phyloP scores from a whole-genome alignment of 2,113 vertebrate genomes.

The Carlito syrichta region DNA sequence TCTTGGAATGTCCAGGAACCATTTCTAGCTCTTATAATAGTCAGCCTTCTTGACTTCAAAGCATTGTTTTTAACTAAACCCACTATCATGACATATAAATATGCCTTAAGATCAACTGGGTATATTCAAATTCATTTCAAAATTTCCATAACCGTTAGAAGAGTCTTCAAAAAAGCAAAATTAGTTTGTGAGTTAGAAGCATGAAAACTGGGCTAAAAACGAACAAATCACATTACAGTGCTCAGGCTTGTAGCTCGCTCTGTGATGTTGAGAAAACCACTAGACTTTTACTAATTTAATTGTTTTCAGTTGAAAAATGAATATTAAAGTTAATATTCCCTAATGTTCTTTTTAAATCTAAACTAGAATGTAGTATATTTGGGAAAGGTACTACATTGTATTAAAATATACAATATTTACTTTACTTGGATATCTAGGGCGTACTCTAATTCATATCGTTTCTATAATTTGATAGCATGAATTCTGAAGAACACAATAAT shows the following conservation, averaged over 20 bases:
- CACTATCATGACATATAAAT: neutral
- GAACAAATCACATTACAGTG: neutral
- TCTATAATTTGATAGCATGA: neutral
- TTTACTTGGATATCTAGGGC: neutral
- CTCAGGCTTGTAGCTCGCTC: neutral
- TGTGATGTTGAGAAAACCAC: neutral
- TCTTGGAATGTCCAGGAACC: neutral
- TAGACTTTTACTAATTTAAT: neutral
- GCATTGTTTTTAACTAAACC: neutral
- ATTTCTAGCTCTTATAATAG: neutral
- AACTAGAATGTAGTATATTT: neutral
- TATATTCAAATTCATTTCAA: neutral
- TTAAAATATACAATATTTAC: neutral
- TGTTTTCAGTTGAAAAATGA: slow-evolving; percentile 1
- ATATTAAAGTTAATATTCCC: neutral
- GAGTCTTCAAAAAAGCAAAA: neutral
- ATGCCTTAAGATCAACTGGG: neutral
- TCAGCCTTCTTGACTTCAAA: neutral
- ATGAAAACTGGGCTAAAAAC: neutral
- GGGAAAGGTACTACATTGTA: neutral
- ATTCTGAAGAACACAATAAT: neutral
- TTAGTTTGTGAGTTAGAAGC: neutral
- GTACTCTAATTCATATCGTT: neutral
- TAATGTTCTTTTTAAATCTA: neutral
- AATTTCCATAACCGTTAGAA: neutral